Conservation (phyloP, 2,888 invertebrate genomes). For the Bibio marci region DNA sequence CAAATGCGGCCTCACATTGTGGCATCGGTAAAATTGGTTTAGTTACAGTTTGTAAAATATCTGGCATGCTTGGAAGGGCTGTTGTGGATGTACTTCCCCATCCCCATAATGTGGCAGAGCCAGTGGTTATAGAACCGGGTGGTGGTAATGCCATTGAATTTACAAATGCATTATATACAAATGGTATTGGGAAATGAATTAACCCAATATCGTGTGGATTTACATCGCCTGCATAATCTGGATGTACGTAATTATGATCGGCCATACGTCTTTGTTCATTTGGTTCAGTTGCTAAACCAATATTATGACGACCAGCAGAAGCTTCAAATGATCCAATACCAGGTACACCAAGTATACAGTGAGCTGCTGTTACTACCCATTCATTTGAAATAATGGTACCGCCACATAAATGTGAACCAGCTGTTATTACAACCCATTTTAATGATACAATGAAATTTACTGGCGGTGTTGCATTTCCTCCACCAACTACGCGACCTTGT, state of each 20-base stretch:
- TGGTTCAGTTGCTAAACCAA: neutral
- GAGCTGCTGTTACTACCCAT: slow-evolving; percentile 10
- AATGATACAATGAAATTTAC: slow-evolving; percentile 8
- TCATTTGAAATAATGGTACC: slow-evolving; percentile 10
- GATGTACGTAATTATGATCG: neutral
- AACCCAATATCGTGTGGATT: slow-evolving; percentile 10
- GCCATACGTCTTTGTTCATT: neutral
- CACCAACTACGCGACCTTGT: slow-evolving; percentile 8
- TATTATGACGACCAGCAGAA: slow-evolving; percentile 7
- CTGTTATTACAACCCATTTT: neutral
- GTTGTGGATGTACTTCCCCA: slow-evolving; percentile 23
- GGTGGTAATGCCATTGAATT: slow-evolving; percentile 10
- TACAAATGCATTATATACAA: slow-evolving; percentile 6
- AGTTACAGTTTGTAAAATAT: slow-evolving; percentile 18
- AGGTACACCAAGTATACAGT: slow-evolving; percentile 8
- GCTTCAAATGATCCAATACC: slow-evolving; percentile 3
- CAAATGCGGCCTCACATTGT: slow-evolving; percentile 18
- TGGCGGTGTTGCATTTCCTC: slow-evolving; percentile 5
- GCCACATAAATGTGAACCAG: slow-evolving; percentile 7
- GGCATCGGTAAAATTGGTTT: slow-evolving; percentile 22
- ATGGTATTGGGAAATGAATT: slow-evolving; percentile 7
- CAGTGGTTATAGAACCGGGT: slow-evolving; percentile 1
- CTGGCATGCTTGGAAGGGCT: slow-evolving; percentile 20
- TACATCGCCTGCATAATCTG: slow-evolving; percentile 4
- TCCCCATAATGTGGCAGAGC: slow-evolving; percentile 7